These are phyloP conservation scores for Hippocampus guttulatus DNA, from an alignment of 2,113 vertebrate genomes.

Conservation along the genomic window DNA sequence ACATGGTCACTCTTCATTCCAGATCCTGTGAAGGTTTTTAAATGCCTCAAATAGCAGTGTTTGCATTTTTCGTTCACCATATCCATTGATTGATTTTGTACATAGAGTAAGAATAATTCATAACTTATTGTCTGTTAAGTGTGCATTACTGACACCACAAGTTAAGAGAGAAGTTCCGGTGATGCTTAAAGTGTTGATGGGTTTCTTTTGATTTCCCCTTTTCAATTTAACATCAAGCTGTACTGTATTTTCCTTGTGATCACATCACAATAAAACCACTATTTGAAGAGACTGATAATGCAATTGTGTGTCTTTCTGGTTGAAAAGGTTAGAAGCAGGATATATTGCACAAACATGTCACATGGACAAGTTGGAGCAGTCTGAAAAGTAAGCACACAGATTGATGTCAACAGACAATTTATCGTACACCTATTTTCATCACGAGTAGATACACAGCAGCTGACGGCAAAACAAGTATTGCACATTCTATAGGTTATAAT, in stretches of 20 bases:
- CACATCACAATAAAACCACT: slow-evolving; percentile 58
- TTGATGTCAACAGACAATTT: too few species aligned
- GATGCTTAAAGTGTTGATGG: slow-evolving; percentile 24
- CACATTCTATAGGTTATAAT: not conserved
- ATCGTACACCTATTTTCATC: not conserved
- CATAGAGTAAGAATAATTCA: slow-evolving; percentile 42
- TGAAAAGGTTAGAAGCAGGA: not conserved
- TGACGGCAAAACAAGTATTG: not conserved
- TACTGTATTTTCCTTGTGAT: slow-evolving; percentile 55
- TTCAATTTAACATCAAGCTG: slow-evolving; percentile 46
- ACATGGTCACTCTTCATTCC: slow-evolving; percentile 4
- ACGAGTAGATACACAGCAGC: not conserved
- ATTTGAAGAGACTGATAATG: slow-evolving; percentile 49
- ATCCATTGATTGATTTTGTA: slow-evolving; percentile 34
- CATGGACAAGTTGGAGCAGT: not conserved
- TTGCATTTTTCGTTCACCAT: slow-evolving; percentile 32
- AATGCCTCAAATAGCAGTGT: slow-evolving; percentile 32
- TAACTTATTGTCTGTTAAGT: slow-evolving; percentile 52
- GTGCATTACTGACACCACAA: slow-evolving; percentile 32
- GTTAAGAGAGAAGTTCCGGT: slow-evolving; percentile 13
- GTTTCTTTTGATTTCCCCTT: slow-evolving; percentile 40
- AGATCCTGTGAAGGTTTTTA: slow-evolving; percentile 22
- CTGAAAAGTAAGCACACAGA: not conserved
- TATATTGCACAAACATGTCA: not conserved
- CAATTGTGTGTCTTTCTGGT: slow-evolving; percentile 15